phyloP scores from a whole-genome alignment of 2,113 vertebrate genomes.

The Setophaga kirtlandii region DNA sequence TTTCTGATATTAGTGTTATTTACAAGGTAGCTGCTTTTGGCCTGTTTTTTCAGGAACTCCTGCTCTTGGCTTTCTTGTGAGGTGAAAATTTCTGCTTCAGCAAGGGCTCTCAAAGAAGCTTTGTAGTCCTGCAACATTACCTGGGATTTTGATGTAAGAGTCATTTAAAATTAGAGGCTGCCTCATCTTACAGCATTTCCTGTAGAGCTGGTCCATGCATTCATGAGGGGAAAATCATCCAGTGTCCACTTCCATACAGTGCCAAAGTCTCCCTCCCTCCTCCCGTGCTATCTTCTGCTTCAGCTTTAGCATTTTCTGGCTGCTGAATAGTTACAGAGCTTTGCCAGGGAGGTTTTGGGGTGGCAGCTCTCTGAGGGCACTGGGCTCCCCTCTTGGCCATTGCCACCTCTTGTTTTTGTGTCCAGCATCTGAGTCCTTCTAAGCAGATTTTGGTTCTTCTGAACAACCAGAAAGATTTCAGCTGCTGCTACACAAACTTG shows the following conservation, averaged over 20 bases:
- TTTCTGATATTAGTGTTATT: not conserved
- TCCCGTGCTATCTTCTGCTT: not conserved
- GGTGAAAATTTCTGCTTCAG: not conserved
- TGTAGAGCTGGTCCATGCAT: not conserved
- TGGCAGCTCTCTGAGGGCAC: not conserved
- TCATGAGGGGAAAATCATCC: not conserved
- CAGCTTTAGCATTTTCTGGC: not conserved
- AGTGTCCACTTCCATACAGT: not conserved
- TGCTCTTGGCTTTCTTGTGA: not conserved
- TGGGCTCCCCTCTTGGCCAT: not conserved
- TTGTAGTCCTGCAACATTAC: not conserved
- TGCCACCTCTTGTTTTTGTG: not conserved
- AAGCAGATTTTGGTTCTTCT: not conserved
- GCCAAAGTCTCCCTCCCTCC: not conserved
- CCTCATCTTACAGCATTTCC: not conserved
- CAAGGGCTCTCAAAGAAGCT: not conserved
- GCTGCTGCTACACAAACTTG: not conserved
- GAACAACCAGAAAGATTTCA: not conserved
- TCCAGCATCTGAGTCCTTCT: not conserved
- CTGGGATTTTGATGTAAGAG: not conserved
- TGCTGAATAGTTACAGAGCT: not conserved
- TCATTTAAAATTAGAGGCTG: not conserved
- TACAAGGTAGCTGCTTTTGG: not conserved
- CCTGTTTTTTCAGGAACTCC: not conserved
- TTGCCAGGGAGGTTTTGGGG: not conserved